A percentile compares a stretch with the other conserved stretches of the same genome.
phyloP scores from a whole-genome alignment of 2,888 invertebrate genomes.

The Amblyjoppa proteus region DNA sequence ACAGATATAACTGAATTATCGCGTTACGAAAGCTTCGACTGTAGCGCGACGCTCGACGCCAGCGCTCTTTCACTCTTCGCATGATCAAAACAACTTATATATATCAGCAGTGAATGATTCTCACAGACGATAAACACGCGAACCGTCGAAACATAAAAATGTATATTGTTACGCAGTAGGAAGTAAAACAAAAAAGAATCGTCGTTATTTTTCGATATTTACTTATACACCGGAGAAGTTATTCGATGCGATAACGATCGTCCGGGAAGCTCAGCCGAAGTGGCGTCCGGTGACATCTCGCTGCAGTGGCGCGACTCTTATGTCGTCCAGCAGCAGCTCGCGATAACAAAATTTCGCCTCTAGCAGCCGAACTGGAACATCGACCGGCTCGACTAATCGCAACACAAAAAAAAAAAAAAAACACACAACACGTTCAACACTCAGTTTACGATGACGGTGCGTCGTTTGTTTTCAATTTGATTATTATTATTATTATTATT shows the following conservation, averaged over 20 bases:
- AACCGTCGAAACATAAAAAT: not conserved
- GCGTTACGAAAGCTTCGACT: not conserved
- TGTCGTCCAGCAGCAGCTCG: not conserved
- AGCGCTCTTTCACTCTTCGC: slow-evolving; percentile 1
- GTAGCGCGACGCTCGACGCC: not conserved
- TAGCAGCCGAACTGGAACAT: not conserved
- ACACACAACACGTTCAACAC: not conserved
- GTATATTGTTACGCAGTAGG: not conserved
- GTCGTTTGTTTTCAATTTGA: not conserved
- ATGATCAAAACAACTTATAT: not conserved
- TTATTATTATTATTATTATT: not conserved
- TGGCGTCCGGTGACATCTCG: slow-evolving; percentile 19
- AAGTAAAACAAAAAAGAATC: not conserved
- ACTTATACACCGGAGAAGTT: not conserved
- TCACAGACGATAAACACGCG: not conserved
- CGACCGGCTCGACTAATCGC: not conserved
- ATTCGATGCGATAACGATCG: not conserved
- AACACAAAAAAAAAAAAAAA: not conserved
- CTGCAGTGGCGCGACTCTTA: slow-evolving; percentile 1
- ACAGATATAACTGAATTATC: not conserved
- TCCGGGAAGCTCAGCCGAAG: slow-evolving; percentile 6
- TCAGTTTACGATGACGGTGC: not conserved
- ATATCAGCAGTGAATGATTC: not conserved
- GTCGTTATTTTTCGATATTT: not conserved
- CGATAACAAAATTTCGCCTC: not conserved